phyloP scores from a whole-genome alignment of 2,113 vertebrate species.

The Rousettus leschenaultii region DNA sequence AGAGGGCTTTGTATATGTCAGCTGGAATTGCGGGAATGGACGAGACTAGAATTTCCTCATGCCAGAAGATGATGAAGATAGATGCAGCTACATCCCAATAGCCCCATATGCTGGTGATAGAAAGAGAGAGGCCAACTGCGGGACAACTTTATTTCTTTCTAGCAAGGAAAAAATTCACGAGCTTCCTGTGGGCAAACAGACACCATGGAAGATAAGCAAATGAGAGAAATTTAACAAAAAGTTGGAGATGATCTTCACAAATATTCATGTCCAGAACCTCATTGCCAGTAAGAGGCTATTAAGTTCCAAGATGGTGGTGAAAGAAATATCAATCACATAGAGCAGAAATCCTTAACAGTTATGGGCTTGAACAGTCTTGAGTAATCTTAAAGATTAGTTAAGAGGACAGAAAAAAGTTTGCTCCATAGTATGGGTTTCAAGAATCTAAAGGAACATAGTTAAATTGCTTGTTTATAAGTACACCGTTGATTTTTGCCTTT shows the following conservation, averaged over 20 bases:
- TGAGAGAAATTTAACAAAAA: not conserved
- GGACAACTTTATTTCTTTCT: not conserved
- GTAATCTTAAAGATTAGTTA: not conserved
- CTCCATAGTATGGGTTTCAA: not conserved
- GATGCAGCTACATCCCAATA: not conserved
- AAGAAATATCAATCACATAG: not conserved
- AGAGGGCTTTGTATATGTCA: not conserved
- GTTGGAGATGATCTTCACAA: not conserved
- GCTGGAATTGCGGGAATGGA: not conserved
- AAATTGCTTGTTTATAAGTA: not conserved
- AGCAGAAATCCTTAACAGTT: not conserved
- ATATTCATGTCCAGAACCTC: not conserved
- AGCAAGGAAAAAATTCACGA: not conserved
- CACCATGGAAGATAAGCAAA: not conserved
- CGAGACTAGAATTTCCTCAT: not conserved
- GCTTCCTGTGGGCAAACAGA: not conserved
- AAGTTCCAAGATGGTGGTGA: not conserved
- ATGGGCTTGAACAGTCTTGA: not conserved
- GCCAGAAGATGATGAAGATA: not conserved
- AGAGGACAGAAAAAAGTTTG: not conserved
- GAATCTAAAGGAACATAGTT: not conserved
- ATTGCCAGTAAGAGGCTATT: not conserved
- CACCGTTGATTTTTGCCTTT: not conserved
- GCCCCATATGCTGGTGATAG: not conserved
- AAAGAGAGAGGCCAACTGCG: not conserved